These are phyloP conservation scores for Cuculus canorus DNA, from an alignment of 2,797 vertebrate genomes.

Conservation along the genomic window DNA sequence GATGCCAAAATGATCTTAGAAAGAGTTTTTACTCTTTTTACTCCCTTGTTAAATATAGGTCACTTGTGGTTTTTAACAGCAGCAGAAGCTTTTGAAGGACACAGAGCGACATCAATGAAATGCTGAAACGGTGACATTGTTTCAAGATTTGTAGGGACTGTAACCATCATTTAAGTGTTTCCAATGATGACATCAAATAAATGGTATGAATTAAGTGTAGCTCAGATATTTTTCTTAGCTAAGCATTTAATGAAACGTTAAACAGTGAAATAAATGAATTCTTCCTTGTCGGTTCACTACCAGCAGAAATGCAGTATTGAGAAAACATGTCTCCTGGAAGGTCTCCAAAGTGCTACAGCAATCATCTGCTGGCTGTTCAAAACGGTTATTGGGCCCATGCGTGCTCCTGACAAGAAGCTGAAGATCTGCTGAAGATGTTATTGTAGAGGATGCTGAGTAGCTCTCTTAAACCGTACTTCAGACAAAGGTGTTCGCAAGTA, in stretches of 20 bases:
- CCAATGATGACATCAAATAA: conserved; percentile 1
- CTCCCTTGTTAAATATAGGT: not conserved
- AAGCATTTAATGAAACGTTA: conserved; percentile 22
- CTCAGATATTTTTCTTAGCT: not conserved
- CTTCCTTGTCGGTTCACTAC: not conserved
- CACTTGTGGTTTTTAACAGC: not conserved
- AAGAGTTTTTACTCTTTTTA: not conserved
- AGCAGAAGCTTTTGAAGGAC: not conserved
- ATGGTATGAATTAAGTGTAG: conserved; percentile 10
- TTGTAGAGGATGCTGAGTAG: not conserved
- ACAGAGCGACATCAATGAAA: not conserved
- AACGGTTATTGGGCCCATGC: not conserved
- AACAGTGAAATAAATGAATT: not conserved
- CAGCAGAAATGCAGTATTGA: not conserved
- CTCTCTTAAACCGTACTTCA: not conserved
- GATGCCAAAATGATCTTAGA: not conserved
- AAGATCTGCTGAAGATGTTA: not conserved
- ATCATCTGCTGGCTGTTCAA: not conserved
- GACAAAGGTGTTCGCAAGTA: not conserved
- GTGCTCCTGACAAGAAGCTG: not conserved
- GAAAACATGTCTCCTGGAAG: not conserved
- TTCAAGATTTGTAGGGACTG: not conserved
- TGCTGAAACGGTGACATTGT: not conserved
- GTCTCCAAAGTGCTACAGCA: not conserved
- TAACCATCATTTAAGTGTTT: conserved; percentile 21